Evolutionary conservation across 2,113 vertebrate species (phyloP).

Genomic region (Martes martes): DNA sequence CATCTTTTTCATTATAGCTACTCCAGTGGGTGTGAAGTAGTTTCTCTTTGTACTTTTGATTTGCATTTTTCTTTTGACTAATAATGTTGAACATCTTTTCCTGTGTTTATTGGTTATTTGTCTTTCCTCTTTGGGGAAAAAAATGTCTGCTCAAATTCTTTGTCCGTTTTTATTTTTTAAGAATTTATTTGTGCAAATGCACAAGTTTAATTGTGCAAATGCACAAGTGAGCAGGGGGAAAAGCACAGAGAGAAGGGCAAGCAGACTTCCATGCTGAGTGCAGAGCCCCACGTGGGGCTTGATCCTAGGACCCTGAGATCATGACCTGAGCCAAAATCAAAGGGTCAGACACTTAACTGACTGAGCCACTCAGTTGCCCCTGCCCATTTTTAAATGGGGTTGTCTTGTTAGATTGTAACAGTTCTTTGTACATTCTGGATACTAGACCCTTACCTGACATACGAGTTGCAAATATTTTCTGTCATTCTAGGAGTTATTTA

Average conservation of each 20-base stretch:
- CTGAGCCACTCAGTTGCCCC: background rate
- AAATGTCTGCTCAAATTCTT: background rate
- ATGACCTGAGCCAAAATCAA: background rate
- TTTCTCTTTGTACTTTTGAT: background rate
- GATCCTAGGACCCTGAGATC: background rate
- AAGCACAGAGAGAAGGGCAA: background rate
- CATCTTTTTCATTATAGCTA: background rate
- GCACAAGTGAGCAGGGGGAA: background rate
- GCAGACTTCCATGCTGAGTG: background rate
- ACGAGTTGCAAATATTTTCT: background rate
- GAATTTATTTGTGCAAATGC: background rate
- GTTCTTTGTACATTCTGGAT: background rate
- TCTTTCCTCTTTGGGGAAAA: background rate
- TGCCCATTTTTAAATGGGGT: background rate
- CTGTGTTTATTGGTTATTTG: constrained; percentile 8
- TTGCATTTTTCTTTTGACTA: background rate
- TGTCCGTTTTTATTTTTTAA: background rate
- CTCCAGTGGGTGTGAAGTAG: background rate
- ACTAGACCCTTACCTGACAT: background rate
- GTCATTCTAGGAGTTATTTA: background rate
- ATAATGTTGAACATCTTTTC: background rate
- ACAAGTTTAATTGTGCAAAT: too few relatives aligned
- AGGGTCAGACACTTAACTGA: background rate
- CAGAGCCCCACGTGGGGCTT: background rate
- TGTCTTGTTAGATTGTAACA: background rate